Conservation (phyloP, 1,140 invertebrate genomes). For the Trichonephila clavata region DNA sequence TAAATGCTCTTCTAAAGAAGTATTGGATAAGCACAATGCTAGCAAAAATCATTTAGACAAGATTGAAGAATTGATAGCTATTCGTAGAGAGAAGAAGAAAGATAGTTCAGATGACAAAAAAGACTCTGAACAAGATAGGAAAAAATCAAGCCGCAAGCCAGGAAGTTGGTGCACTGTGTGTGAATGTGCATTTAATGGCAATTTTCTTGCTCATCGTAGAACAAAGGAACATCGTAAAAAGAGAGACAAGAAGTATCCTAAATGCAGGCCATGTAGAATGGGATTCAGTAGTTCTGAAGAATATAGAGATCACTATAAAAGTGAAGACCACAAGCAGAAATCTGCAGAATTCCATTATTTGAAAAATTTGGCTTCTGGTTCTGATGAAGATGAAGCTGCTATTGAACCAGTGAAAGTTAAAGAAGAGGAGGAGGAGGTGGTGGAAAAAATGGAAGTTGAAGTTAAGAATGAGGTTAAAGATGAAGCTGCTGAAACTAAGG, state of each 20-base stretch:
- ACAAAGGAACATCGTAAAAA: constrained; percentile 75
- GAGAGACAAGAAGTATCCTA: constrained; percentile 74
- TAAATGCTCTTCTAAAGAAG: constrained; percentile 57
- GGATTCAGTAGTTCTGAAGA: constrained; percentile 75
- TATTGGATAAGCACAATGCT: constrained; percentile 41
- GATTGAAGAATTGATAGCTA: constrained; percentile 61
- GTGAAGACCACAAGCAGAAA: constrained; percentile 71
- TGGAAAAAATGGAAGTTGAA: constrained; percentile 48
- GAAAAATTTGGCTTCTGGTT: constrained; percentile 68
- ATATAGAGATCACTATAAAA: constrained; percentile 75
- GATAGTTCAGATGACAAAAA: constrained; percentile 73
- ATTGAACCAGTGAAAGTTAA: constrained; percentile 72
- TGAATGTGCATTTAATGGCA: constrained; percentile 71
- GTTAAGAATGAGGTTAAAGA: constrained; percentile 13
- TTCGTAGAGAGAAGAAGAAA: constrained; percentile 69
- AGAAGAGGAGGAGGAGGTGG: constrained; percentile 60
- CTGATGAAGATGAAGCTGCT: constrained; percentile 75
- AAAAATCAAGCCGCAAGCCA: constrained; percentile 58
- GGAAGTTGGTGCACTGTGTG: constrained; percentile 74
- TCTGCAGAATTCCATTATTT: constrained; percentile 75
- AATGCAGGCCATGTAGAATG: constrained; percentile 70
- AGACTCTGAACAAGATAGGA: constrained; percentile 53
- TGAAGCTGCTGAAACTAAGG: constrained; percentile 17
- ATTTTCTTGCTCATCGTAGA: constrained; percentile 72
- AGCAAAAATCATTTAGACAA: constrained; percentile 62